Percentiles rank a stretch among this genome's conserved stretches.
Evolutionary conservation across 2,888 invertebrate species (phyloP).

Genomic region (Aromia moschata): DNA sequence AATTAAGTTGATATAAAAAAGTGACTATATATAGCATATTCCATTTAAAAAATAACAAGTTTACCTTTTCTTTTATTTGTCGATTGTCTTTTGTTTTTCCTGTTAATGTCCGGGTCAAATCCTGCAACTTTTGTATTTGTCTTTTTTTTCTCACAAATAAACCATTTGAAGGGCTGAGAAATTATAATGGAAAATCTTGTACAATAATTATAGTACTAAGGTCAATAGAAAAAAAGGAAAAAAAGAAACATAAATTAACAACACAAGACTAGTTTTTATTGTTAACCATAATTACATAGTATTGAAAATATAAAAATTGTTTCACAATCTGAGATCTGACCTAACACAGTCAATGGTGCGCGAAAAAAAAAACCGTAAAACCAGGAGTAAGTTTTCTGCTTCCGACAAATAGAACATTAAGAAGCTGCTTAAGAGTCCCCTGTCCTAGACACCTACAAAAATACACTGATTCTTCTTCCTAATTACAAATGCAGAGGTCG

Average conservation of each 20-base stretch:
- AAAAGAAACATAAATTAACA: slow-evolving; percentile 47
- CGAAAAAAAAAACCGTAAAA: slow-evolving; percentile 31
- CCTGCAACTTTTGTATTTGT: too few species aligned
- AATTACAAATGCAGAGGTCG: slow-evolving; percentile 38
- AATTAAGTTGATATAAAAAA: too few species aligned
- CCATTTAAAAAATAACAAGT: too few species aligned
- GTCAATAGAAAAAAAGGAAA: too few species aligned
- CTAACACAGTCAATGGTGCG: slow-evolving; percentile 41
- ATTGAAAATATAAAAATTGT: slow-evolving; percentile 46
- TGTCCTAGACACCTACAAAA: slow-evolving; percentile 56
- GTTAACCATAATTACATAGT: slow-evolving; percentile 52
- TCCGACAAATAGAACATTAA: slow-evolving; percentile 26
- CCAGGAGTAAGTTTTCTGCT: background rate
- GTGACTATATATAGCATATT: too few species aligned
- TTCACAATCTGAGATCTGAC: slow-evolving; percentile 40
- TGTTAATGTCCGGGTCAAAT: too few species aligned
- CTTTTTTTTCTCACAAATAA: too few species aligned
- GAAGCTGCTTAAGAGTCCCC: slow-evolving; percentile 32
- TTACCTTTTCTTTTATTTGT: too few species aligned
- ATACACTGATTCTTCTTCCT: slow-evolving; percentile 55
- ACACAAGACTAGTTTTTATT: slow-evolving; percentile 58
- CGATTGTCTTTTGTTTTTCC: too few species aligned
- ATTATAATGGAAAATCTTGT: too few species aligned
- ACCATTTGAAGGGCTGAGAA: too few species aligned
- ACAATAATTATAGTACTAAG: too few species aligned